Evolutionary conservation across 2,888 invertebrate genomes (phyloP), one percentile per base, ranked within the genome.

Genomic region (Mesochorus sp.): DNA sequence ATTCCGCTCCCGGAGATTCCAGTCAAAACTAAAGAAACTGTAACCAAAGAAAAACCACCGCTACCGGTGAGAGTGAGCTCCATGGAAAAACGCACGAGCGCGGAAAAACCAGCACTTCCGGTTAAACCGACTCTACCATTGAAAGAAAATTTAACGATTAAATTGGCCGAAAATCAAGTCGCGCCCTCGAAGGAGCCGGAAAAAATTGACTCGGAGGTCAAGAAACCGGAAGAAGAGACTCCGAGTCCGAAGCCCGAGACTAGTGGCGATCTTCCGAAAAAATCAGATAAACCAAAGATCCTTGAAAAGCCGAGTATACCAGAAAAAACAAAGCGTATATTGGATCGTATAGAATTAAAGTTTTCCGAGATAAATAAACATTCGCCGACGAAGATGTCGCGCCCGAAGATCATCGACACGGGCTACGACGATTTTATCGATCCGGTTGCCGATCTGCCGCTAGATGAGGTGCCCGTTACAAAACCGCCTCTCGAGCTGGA

Each of bases 361-460:
- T 90, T 87, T 57, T 85, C 86, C 0, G 90, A 89, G 72, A 85
- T 87, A 21, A 87, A 81, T 72, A 89, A 86, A 80, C 85, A 83
- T 67, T 85, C 87, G n/a, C 78, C 83, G 3, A 85, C 85, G 0
- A 89, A 82, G 72, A 70, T 88, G 8, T 80, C 87, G 1, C 85
- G 87, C 37, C 89, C 91, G 2, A 89, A 85, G 74, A 90, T 91
- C 51, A 90, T 91, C 49, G 91, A 91, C 76, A 90, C 91, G 0
- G 91, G 91, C 8, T 87, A 85, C 73, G 91, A 91, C 70, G 91
- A 91, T 78, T 91, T 91, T 67, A 90, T 91, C n/a, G 91, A 91
- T 64, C 91, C 91, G 0, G 89, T 91, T 2, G 91, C 91, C 0
- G 91, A 91, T 67, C 82, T 91, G 68, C 91, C 91, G 5, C 80